Evolutionary conservation across 2,797 vertebrate genomes (phyloP), one percentile per base, ranked within the genome.

Genomic region (Sebastes itinus): DNA sequence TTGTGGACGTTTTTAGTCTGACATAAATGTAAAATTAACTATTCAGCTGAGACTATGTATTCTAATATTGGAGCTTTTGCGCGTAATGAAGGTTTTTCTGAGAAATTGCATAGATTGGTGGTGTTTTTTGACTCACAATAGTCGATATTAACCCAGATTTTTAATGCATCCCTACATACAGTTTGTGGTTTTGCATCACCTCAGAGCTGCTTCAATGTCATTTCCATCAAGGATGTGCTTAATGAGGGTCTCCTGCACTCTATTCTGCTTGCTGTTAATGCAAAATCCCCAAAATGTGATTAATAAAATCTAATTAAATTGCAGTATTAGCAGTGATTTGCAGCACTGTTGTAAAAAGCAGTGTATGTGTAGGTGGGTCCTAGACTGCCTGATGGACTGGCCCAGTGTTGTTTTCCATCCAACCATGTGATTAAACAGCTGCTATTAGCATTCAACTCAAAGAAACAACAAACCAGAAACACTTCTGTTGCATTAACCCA

Each of bases 371-470:
- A 77, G 54, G 42, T 78, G 63, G 13, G 5, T 1, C 8, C 16
- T 49, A 58, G 52, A 27, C 56, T 52, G 52, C 16, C 64, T 52
- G 49, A 52, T 52, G 20, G 49, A 52, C 20, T 52, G 49, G 49
- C 49, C 49, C 49, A 52, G 18, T n/a, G 13, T 35, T 83, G 20
- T 77, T 82, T 75, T 84, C 16, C 22, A 20, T 49, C 46, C 46
- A 5, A 32, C 67, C 70, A 62, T 71, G 65, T 80, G 83, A n/a
- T 10, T 55, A 35, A 82, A 86, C 88, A 82, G 84, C 87, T 88
- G 86, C 64, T 86, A 4, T 82, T 83, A 61, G 22, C 58, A 68
- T 82, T 62, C 1, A 83, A 13, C 22, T 5, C 42, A 56, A 65
- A 81, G 23, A 76, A 58, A 78, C 55, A 56, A 76, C 55, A 32